Percentiles rank a stretch among this genome's conserved stretches.
Conservation (phyloP, 1,140 invertebrate species). For the Limonius californicus region DNA sequence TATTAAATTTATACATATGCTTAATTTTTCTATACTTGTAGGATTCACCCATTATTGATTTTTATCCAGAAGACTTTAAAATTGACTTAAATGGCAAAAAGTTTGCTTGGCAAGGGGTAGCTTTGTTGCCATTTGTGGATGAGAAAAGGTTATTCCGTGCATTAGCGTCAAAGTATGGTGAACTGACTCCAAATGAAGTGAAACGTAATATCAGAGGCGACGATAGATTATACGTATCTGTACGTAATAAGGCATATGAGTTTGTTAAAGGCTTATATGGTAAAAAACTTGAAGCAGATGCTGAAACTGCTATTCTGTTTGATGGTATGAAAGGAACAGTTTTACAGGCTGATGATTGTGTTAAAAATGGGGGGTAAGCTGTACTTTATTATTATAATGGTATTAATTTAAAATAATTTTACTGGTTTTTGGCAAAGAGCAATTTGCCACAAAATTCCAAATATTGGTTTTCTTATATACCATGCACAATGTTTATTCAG, state of each 20-base stretch:
- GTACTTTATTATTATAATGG: too few relatives aligned
- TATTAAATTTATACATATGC: too few relatives aligned
- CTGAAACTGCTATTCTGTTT: slow-evolving; percentile 54
- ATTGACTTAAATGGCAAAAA: slow-evolving; percentile 99
- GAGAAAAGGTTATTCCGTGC: slow-evolving; percentile 88
- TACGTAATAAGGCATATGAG: slow-evolving; percentile 63
- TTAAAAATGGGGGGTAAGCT: slow-evolving; percentile 62
- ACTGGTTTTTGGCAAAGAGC: too few relatives aligned
- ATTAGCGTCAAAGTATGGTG: slow-evolving; percentile 73
- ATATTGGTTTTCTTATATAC: too few relatives aligned
- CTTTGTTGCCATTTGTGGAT: slow-evolving; percentile 96
- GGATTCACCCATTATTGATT: slow-evolving; percentile 96
- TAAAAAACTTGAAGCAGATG: slow-evolving; percentile 49
- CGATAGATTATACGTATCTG: slow-evolving; percentile 75
- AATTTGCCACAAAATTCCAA: too few relatives aligned
- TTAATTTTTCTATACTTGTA: too few relatives aligned
- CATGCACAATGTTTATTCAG: too few relatives aligned
- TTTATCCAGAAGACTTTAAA: slow-evolving; percentile 98
- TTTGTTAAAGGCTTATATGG: slow-evolving; percentile 69
- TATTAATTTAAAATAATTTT: too few relatives aligned
- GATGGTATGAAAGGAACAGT: slow-evolving; percentile 74
- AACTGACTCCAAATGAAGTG: slow-evolving; percentile 79
- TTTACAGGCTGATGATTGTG: slow-evolving; percentile 64
- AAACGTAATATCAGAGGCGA: slow-evolving; percentile 68
- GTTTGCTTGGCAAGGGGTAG: slow-evolving; percentile 99